Conservation (phyloP, 2,797 vertebrate genomes). For the Scarus forsteni region DNA sequence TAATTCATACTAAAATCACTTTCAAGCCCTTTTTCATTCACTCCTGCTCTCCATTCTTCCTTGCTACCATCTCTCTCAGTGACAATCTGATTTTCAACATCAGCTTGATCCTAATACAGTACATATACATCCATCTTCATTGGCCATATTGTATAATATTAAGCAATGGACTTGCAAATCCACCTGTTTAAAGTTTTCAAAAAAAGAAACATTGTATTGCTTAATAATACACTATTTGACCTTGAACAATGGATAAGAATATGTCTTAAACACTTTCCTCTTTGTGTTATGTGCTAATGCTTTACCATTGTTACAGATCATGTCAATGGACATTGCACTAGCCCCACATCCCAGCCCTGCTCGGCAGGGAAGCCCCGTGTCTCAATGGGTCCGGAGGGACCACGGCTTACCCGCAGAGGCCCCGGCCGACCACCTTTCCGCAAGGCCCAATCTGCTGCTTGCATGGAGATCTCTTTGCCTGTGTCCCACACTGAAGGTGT, state of each 20-base stretch:
- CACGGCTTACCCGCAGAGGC: constrained; percentile 93
- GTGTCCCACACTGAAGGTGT: constrained; percentile 96
- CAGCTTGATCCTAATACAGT: constrained; percentile 55
- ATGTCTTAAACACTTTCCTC: constrained; percentile 53
- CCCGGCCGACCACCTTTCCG: constrained; percentile 96
- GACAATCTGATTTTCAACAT: constrained; percentile 45
- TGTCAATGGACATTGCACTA: constrained; percentile 98
- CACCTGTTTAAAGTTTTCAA: neutral
- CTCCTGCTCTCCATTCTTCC: constrained; percentile 34
- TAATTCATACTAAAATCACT: constrained; percentile 52
- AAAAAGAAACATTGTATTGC: neutral
- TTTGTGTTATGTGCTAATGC: constrained; percentile 81
- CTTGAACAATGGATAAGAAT: constrained; percentile 61
- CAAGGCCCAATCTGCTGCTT: constrained; percentile 99
- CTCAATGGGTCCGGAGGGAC: constrained; percentile 91
- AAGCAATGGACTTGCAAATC: neutral
- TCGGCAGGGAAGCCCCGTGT: constrained; percentile 90
- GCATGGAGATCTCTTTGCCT: constrained; percentile 99
- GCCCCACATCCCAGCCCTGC: constrained; percentile 94
- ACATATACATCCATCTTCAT: constrained; percentile 61
- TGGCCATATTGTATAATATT: constrained; percentile 27
- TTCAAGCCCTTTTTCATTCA: constrained; percentile 49
- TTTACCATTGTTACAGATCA: constrained; percentile 93
- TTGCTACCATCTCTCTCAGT: constrained; percentile 40
- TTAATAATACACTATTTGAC: constrained; percentile 23